Evolutionary conservation across 2,113 vertebrate genomes (phyloP), one percentile per base, ranked within the genome.

Genomic region (Vimba vimba): DNA sequence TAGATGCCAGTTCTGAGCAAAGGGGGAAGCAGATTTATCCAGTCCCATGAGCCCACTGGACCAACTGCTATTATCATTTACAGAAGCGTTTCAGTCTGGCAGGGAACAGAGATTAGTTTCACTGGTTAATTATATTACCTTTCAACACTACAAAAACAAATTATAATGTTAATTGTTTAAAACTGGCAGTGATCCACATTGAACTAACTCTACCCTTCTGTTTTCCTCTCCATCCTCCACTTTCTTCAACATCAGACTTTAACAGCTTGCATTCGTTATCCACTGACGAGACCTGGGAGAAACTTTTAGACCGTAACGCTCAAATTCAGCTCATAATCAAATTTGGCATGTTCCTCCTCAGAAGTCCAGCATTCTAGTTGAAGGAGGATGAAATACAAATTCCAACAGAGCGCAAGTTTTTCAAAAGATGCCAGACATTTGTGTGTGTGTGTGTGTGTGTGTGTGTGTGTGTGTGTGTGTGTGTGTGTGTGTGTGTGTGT

Each of bases 131-230:
- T 73, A 73, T 83, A 36, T 64, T 47, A 81, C 60, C 59, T 68
- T 82, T 82, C 81, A 73, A 73, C 68, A 73, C 10, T 23, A 68
- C 19, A 27, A 82, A 82, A 68, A 50, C 79, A 52, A 52, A 69
- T 69, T 80, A 69, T 23, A 73, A 43, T 43, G 30, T 57, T 83
- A 83, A 83, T 73, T 83, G 66, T 83, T 83, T 82, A 82, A 55
- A 71, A 21, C 62, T 82, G 64, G 50, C 68, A 43, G 50, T 57
- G 62, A 82, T 82, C 64, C 80, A 69, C 43, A 47, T 36, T 47
- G n/a, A 64, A 47, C 36, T 10, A 13, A 3, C 59, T 47, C 19
- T 55, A 55, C 69, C 80, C 80, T 68, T 82, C 43, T 69, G 80
- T 52, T 52, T 66, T 69, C 21, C 80, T 23, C 19, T 69, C 19